These are phyloP conservation scores for Nysson spinosus DNA, from an alignment of 2,888 invertebrate genomes.

Conservation along the genomic window DNA sequence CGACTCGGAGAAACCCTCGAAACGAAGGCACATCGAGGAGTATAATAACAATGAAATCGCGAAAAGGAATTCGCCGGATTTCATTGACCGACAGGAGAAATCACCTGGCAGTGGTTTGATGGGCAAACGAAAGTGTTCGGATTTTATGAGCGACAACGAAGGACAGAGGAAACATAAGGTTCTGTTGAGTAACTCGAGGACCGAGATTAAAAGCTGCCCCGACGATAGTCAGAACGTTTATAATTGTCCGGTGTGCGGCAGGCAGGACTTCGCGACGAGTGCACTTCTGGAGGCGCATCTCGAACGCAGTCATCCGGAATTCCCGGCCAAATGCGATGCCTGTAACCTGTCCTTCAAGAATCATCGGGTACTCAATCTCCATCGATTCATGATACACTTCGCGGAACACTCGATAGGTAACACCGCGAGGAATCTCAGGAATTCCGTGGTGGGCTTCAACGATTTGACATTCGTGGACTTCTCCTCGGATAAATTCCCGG, in stretches of 20 bases:
- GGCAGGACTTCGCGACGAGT: conserved; percentile 81
- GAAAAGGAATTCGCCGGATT: conserved; percentile 64
- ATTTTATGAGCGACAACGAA: conserved; percentile 55
- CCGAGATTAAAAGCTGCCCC: conserved; percentile 65
- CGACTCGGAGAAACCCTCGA: conserved; percentile 66
- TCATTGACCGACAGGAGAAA: conserved; percentile 34
- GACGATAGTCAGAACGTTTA: conserved; percentile 49
- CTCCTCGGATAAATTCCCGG: conserved; percentile 87
- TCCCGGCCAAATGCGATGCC: conserved; percentile 84
- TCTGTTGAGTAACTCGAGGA: conserved; percentile 66
- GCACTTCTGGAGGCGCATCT: conserved; percentile 82
- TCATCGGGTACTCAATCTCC: conserved; percentile 84
- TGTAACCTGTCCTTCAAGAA: conserved; percentile 88
- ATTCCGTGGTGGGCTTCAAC: conserved; percentile 83
- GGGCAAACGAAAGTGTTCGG: conserved; percentile 62
- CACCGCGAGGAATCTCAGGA: conserved; percentile 67
- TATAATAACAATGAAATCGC: conserved; percentile 83
- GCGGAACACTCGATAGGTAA: conserved; percentile 59
- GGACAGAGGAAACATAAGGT: conserved; percentile 64
- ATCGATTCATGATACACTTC: conserved; percentile 82
- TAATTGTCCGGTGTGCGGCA: conserved; percentile 83
- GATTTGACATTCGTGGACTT: conserved; percentile 89
- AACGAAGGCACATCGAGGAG: conserved; percentile 56
- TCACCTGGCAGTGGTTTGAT: conserved; percentile 27
- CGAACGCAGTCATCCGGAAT: conserved; percentile 83